Conservation (phyloP, 2,113 vertebrate genomes). For the Elachura formosa region DNA sequence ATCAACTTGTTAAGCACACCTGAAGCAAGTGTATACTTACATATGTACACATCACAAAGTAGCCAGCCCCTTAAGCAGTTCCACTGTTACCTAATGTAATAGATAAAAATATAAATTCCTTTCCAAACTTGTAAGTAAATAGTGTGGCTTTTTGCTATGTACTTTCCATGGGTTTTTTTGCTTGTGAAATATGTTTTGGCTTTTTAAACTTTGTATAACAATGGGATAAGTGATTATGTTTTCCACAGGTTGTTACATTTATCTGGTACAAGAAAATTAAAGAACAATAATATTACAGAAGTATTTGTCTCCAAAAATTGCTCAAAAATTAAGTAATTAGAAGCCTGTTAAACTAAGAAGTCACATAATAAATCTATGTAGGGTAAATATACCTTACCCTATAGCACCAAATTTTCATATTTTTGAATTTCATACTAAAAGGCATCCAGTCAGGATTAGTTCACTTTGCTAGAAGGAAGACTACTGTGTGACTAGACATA, state of each 20-base stretch:
- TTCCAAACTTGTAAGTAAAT: background rate
- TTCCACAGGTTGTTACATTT: background rate
- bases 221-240: background rate
- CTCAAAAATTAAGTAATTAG: background rate
- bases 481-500: background rate
- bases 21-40: background rate
- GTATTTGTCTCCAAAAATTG: background rate
- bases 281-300: background rate
- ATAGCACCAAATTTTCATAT: background rate
- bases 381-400: background rate
- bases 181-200: too few relatives aligned
- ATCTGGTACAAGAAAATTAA: background rate
- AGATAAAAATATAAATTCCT: background rate
- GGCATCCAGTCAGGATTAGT: background rate
- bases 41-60: background rate
- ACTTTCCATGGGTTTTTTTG: fast-evolving
- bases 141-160: background rate
- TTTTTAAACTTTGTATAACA: too few relatives aligned
- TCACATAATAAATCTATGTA: background rate
- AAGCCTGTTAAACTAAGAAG: background rate
- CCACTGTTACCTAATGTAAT: background rate
- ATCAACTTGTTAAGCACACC: background rate
- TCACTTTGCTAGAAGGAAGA: background rate
- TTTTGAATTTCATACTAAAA: background rate
- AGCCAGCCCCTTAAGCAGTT: background rate